Evolutionary conservation across 1,140 invertebrate species (phyloP).

Genomic region (Dreissena polymorpha): DNA sequence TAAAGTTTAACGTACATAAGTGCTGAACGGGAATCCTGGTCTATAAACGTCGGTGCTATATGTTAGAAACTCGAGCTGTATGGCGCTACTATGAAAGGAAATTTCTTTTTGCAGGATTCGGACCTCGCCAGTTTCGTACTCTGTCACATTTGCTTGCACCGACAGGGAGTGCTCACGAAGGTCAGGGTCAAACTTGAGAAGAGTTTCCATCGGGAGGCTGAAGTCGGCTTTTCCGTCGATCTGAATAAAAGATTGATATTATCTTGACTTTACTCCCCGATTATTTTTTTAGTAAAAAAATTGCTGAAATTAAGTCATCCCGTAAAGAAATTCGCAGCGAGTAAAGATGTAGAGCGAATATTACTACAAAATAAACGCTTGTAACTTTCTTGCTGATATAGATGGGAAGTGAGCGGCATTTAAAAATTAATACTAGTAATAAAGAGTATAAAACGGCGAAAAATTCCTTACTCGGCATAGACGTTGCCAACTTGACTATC

Average conservation of each 20-base stretch:
- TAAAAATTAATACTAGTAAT: no score
- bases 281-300: no score
- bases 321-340: no score
- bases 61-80: conserved; percentile 10
- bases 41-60: conserved; percentile 7
- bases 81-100: conserved; percentile 5
- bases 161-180: conserved; percentile 22
- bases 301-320: no score
- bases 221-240: conserved; percentile 50
- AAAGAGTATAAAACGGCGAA: no score
- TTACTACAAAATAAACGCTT: no score
- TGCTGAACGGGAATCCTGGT: conserved; percentile 39
- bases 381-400: no score
- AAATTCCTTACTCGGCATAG: no score
- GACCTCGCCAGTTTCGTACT: conserved; percentile 37
- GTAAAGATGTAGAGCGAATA: no score
- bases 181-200: conserved; percentile 42
- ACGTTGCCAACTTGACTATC: no score
- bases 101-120: not conserved
- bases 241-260: conserved; percentile 8
- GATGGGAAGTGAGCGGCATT: no score
- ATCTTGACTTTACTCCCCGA: no score
- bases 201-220: conserved; percentile 27
- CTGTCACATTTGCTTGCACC: conserved; percentile 30
- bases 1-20: conserved; percentile 24